These are phyloP conservation scores for Paraplagusia blochii DNA, from an alignment of 2,113 vertebrate genomes.

Conservation along the genomic window DNA sequence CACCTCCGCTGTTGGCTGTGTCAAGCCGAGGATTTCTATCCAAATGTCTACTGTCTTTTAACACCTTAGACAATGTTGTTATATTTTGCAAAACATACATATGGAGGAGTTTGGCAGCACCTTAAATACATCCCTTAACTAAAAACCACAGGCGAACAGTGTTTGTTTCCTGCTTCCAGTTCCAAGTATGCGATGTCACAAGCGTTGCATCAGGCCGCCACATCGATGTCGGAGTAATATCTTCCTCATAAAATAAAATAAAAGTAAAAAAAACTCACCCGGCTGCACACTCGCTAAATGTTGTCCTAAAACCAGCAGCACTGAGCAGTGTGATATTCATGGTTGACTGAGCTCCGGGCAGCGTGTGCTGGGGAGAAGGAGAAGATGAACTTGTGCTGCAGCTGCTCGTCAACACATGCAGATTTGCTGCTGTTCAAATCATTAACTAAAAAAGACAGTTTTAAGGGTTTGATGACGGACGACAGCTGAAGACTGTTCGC, in stretches of 20 bases:
- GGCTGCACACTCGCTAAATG: conserved; percentile 16
- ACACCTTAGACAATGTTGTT: too few relatives aligned
- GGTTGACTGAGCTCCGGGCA: conserved; percentile 4
- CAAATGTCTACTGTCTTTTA: too few relatives aligned
- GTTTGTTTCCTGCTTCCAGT: background rate
- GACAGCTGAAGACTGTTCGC: too few relatives aligned
- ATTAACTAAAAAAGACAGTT: too few relatives aligned
- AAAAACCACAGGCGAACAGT: conserved; percentile 14
- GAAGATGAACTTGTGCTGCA: background rate
- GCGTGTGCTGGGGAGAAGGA: conserved; percentile 6
- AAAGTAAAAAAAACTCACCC: conserved; percentile 4
- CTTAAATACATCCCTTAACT: conserved; percentile 23
- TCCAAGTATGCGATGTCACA: conserved; percentile 17
- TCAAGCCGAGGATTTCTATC: too few relatives aligned
- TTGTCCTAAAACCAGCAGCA: conserved; percentile 12
- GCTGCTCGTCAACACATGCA: background rate
- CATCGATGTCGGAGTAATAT: conserved; percentile 1
- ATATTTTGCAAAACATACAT: background rate
- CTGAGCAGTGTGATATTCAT: conserved; percentile 12
- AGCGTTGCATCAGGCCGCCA: conserved; percentile 37
- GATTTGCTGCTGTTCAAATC: too few relatives aligned
- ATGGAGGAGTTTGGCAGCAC: conserved; percentile 14
- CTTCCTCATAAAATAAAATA: conserved; percentile 21
- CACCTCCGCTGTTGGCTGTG: too few relatives aligned
- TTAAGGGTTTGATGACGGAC: too few relatives aligned